phyloP scores from a whole-genome alignment of 92 coral and sea anemone genomes.

The Phenganax stokvisi region DNA sequence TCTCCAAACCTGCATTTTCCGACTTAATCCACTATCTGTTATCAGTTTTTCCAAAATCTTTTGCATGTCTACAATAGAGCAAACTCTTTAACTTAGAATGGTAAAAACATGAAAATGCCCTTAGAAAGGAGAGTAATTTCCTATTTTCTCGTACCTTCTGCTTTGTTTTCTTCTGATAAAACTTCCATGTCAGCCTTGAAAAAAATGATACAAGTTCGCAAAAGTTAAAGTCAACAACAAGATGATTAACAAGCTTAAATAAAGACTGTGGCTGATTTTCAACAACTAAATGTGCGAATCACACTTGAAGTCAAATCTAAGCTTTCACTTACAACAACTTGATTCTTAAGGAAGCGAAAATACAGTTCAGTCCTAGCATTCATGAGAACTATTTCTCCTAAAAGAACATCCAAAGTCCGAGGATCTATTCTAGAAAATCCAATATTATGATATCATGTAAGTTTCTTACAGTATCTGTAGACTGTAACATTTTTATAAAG shows the following conservation, averaged over 20 bases:
- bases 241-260: too few species aligned
- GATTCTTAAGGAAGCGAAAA: conserved; percentile 67
- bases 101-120: neutral
- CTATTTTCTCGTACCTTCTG: conserved; percentile 50
- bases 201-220: neutral
- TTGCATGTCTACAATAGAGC: conserved; percentile 43
- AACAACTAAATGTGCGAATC: neutral
- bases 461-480: neutral
- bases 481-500: neutral
- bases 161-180: conserved; percentile 69
- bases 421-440: conserved; percentile 75
- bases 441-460: neutral
- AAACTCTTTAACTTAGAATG: neutral
- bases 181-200: conserved; percentile 69
- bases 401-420: conserved; percentile 73
- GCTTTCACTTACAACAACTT: conserved; percentile 57
- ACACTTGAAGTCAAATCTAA: neutral
- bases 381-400: conserved; percentile 89
- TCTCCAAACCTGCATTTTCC: conserved; percentile 75
- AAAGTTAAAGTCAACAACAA: too few species aligned
- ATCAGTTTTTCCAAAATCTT: conserved; percentile 66
- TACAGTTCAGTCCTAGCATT: conserved; percentile 96
- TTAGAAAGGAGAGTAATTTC: too few species aligned
- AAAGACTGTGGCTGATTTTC: too few species aligned
- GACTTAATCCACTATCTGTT: conserved; percentile 74